These are phyloP conservation scores for Rhabdophis nuchalis DNA, from an alignment of 2,797 vertebrate species.

Conservation along the genomic window DNA sequence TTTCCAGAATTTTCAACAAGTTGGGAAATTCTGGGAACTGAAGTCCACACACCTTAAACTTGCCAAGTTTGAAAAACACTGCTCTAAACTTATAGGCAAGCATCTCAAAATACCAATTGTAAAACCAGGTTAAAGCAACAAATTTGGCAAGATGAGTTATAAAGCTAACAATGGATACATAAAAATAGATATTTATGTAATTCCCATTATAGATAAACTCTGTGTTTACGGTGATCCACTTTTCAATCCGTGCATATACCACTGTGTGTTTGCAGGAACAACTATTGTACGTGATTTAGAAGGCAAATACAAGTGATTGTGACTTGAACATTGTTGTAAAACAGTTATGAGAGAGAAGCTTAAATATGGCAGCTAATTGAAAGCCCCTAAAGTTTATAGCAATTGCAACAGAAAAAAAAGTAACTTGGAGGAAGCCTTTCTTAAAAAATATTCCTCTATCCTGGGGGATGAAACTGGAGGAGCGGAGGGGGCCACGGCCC, in stretches of 20 bases:
- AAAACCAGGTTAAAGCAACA: background rate
- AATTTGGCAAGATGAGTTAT: background rate
- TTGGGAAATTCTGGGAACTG: too few relatives aligned
- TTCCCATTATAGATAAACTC: background rate
- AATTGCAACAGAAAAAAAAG: background rate
- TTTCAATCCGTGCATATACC: background rate
- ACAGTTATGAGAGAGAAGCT: background rate
- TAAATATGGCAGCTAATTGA: background rate
- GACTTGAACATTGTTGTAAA: background rate
- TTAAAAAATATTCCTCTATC: too few relatives aligned
- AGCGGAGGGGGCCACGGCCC: too few relatives aligned
- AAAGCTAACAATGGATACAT: background rate
- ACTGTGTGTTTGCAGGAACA: too few relatives aligned
- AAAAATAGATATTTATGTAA: background rate
- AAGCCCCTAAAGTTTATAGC: background rate
- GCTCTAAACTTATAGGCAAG: background rate
- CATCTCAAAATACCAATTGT: background rate
- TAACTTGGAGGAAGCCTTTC: too few relatives aligned
- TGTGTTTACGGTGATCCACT: background rate
- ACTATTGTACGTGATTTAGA: background rate
- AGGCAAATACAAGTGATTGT: background rate
- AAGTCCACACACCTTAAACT: too few relatives aligned
- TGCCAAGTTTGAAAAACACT: background rate
- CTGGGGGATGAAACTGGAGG: too few relatives aligned
- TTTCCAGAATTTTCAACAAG: too few relatives aligned